Conservation (phyloP, 2,113 vertebrate species). For the Buteo buteo region DNA sequence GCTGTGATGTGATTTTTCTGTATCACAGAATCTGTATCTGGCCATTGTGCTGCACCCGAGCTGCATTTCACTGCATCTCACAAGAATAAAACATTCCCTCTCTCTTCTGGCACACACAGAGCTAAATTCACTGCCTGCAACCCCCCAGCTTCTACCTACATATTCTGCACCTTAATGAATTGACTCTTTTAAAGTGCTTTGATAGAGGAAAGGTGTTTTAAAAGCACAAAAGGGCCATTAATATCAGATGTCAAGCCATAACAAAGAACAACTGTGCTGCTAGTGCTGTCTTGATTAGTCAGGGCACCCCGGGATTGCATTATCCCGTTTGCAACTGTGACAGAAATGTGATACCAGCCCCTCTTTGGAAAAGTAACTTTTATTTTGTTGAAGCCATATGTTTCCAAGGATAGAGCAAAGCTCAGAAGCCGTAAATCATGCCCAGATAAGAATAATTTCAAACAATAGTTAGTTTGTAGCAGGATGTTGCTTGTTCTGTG, state of each 20-base stretch:
- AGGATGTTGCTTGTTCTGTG: neutral
- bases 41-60: neutral
- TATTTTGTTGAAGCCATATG: conserved; percentile 29
- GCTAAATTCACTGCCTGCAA: neutral
- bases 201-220: neutral
- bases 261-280: neutral
- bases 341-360: neutral
- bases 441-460: neutral
- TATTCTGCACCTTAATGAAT: neutral
- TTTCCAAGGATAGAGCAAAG: conserved; percentile 19
- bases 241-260: neutral
- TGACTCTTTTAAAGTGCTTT: neutral
- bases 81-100: neutral
- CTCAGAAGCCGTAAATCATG: conserved; percentile 25
- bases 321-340: neutral
- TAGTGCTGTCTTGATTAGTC: neutral
- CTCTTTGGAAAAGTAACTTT: conserved; percentile 42
- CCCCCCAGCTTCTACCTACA: neutral
- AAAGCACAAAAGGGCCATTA: neutral
- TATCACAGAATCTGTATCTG: neutral
- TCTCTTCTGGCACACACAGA: neutral
- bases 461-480: neutral
- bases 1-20: neutral
- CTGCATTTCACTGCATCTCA: neutral
- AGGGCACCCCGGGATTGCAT: neutral